Percentiles rank a stretch among this genome's conserved stretches.
phyloP scores from a whole-genome alignment of 2,113 vertebrate species.

The Pseudorhombus dupliciocellatus region DNA sequence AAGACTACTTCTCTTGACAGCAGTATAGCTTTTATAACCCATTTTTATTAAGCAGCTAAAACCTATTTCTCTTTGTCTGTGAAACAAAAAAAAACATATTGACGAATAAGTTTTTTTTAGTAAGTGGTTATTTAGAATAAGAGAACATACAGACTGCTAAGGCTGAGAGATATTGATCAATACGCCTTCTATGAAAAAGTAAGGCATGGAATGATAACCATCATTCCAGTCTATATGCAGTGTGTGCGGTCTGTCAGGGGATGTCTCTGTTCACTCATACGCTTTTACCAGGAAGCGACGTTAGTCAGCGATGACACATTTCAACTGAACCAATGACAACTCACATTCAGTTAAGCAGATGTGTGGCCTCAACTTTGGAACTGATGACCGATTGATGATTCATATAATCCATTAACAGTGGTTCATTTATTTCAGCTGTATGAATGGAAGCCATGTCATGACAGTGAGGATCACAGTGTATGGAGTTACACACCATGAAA shows the following conservation, averaged over 20 bases:
- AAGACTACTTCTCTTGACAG: no score
- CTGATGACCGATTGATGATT: neutral
- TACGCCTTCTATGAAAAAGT: neutral
- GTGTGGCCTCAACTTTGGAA: neutral
- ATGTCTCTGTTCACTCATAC: constrained; percentile 55
- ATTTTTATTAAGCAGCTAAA: no score
- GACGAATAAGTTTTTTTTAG: neutral
- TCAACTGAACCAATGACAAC: neutral
- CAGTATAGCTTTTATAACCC: no score
- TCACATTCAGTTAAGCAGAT: constrained; percentile 32
- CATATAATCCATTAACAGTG: neutral
- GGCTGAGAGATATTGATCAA: neutral
- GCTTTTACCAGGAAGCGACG: neutral
- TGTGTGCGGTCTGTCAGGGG: constrained; percentile 44
- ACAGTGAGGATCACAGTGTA: neutral
- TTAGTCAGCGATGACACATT: constrained; percentile 38
- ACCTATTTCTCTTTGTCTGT: neutral
- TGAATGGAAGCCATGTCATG: neutral
- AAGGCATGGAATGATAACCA: neutral
- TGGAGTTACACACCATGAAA: constrained; percentile 18
- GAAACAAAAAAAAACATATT: neutral
- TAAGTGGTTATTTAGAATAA: neutral
- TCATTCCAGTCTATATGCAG: constrained; percentile 12
- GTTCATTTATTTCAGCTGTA: neutral
- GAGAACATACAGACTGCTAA: no score